A percentile compares a stretch with the other conserved stretches of the same genome.
These are phyloP conservation scores for Diplodus sargus DNA, from an alignment of 2,797 vertebrate species.

Conservation along the genomic window DNA sequence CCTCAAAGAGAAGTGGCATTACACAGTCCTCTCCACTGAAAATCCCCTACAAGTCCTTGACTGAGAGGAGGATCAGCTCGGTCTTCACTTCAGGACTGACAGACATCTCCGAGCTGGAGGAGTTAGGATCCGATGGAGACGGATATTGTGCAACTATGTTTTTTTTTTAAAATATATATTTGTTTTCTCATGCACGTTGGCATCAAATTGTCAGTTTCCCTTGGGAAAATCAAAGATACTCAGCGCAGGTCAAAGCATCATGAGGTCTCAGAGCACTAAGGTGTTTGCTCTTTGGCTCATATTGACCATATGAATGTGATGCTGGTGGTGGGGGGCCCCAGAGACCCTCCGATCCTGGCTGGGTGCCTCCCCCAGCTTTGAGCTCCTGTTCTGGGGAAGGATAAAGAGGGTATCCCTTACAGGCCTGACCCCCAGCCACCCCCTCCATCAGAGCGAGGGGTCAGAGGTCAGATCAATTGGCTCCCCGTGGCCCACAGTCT, in stretches of 20 bases:
- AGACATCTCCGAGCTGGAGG: slow-evolving; percentile 41
- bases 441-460: slow-evolving; percentile 86
- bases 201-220: slow-evolving; percentile 28
- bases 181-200: slow-evolving; percentile 15
- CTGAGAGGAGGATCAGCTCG: slow-evolving; percentile 69
- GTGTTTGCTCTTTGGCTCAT: slow-evolving; percentile 91
- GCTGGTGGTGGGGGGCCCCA: slow-evolving; percentile 76
- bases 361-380: slow-evolving; percentile 92
- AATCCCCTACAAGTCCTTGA: slow-evolving; percentile 77
- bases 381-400: slow-evolving; percentile 92
- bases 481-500: slow-evolving; percentile 90
- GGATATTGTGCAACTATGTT: background rate
- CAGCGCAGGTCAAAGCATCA: slow-evolving; percentile 67
- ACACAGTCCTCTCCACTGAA: slow-evolving; percentile 71
- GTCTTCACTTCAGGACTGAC: slow-evolving; percentile 52
- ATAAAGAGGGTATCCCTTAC: slow-evolving; percentile 99
- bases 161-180: background rate
- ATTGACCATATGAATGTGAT: slow-evolving; percentile 89
- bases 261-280: slow-evolving; percentile 54
- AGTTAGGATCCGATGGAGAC: slow-evolving; percentile 21
- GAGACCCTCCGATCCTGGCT: slow-evolving; percentile 89
- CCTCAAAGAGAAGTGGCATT: slow-evolving; percentile 80
- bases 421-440: slow-evolving; percentile 95
- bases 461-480: slow-evolving; percentile 94
- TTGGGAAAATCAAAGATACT: slow-evolving; percentile 68